Evolutionary conservation across 2,113 vertebrate species (phyloP).

Genomic region (Setophaga coronata): DNA sequence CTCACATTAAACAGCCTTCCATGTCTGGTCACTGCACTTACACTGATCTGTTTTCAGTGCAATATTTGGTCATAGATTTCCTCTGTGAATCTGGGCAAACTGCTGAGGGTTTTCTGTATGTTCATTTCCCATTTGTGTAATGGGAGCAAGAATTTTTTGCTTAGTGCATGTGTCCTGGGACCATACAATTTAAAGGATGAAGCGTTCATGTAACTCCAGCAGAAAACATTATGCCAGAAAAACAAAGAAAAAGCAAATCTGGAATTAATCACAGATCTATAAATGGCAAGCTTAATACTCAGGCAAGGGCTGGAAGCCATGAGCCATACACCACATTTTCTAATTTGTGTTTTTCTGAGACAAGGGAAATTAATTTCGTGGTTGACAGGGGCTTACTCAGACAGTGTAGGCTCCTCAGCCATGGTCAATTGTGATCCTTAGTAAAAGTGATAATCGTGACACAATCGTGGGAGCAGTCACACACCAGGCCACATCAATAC

Average conservation of each 20-base stretch:
- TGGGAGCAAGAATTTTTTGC: not conserved
- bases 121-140: not conserved
- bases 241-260: not conserved
- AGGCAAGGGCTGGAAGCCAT: not conserved
- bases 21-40: not conserved
- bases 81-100: not conserved
- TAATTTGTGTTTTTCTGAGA: not conserved
- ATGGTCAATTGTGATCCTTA: too few relatives aligned
- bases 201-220: rapidly evolving
- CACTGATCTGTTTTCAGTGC: not conserved
- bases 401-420: not conserved
- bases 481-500: not conserved
- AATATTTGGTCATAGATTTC: not conserved
- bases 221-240: not conserved
- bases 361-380: rapidly evolving
- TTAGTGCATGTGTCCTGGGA: not conserved
- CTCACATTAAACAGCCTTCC: not conserved
- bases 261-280: not conserved
- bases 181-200: not conserved
- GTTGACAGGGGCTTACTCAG: not conserved
- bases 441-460: not conserved
- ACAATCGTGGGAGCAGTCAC: not conserved
- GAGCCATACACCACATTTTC: not conserved
- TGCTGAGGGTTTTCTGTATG: not conserved
- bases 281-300: not conserved